Conservation (phyloP, 2,797 vertebrate species). For the Molossus molossus region DNA sequence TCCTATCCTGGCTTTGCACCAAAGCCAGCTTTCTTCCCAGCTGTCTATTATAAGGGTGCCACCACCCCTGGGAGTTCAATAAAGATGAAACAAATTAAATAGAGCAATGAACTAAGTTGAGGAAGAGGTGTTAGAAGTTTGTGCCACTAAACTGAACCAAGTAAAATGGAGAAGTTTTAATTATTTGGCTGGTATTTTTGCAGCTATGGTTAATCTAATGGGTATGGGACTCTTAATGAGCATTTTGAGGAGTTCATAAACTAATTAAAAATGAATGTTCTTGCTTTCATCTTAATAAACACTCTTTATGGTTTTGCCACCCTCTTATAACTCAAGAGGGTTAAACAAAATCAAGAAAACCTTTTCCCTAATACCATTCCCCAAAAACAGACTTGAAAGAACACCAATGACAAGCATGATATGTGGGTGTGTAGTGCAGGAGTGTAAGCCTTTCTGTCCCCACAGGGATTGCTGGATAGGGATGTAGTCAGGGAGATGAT, state of each 20-base stretch:
- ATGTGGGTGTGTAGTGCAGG: rapidly evolving
- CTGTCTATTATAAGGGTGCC: not conserved
- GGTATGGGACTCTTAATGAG: not conserved
- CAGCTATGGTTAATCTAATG: not conserved
- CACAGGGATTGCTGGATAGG: not conserved
- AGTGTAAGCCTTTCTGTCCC: not conserved
- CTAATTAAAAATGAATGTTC: not conserved
- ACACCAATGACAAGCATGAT: not conserved
- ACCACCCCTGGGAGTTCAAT: not conserved
- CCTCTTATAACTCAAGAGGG: not conserved
- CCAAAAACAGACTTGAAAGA: not conserved
- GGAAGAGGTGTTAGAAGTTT: not conserved
- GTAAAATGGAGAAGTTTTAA: not conserved
- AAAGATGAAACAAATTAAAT: not conserved
- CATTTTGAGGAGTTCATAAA: not conserved
- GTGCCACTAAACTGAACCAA: not conserved
- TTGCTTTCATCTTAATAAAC: constrained; percentile 41
- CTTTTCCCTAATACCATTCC: not conserved
- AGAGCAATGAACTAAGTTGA: not conserved
- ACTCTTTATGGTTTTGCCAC: not conserved
- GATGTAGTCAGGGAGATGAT: not conserved
- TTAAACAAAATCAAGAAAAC: not conserved
- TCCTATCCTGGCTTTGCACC: not conserved
- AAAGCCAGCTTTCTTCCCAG: not conserved
- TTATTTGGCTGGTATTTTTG: not conserved